These are phyloP conservation scores for Brotula barbata DNA, from an alignment of 2,797 vertebrate genomes.

Conservation along the genomic window DNA sequence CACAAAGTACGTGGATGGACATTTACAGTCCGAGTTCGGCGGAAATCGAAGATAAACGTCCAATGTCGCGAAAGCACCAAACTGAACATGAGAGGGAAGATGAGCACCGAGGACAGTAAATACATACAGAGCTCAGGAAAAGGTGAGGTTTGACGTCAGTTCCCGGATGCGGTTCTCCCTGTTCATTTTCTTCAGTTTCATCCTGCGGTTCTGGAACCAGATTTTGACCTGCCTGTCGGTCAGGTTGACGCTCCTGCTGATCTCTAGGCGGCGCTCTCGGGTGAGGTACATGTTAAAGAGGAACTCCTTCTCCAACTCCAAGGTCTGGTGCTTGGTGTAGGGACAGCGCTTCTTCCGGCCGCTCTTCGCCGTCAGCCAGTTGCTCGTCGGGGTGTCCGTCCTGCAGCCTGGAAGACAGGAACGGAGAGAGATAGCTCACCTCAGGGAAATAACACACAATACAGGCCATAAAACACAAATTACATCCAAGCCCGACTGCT, in stretches of 20 bases:
- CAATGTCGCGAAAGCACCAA: slow-evolving; percentile 63
- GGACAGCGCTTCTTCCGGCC: slow-evolving; percentile 99
- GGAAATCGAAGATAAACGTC: slow-evolving; percentile 69
- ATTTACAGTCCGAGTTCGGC: slow-evolving; percentile 76
- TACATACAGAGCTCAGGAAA: slow-evolving; percentile 86
- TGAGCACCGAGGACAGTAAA: slow-evolving; percentile 15
- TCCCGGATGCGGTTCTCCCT: slow-evolving; percentile 98
- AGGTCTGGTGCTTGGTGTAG: slow-evolving; percentile 99
- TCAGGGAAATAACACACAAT: slow-evolving; percentile 61
- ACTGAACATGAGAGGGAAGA: slow-evolving; percentile 33
- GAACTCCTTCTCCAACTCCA: slow-evolving; percentile 99
- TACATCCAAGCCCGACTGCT: slow-evolving; percentile 36
- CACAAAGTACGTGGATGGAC: slow-evolving; percentile 61
- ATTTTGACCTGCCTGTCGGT: slow-evolving; percentile 99
- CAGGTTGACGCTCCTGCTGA: slow-evolving; percentile 99
- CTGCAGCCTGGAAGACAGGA: slow-evolving; percentile 84
- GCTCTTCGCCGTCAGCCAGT: slow-evolving; percentile 99
- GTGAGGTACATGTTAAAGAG: slow-evolving; percentile 99
- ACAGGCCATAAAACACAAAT: slow-evolving; percentile 38
- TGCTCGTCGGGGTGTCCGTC: slow-evolving; percentile 90
- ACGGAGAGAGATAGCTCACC: slow-evolving; percentile 14
- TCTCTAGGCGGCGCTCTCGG: slow-evolving; percentile 99
- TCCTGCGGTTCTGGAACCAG: slow-evolving; percentile 99
- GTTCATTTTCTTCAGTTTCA: slow-evolving; percentile 99
- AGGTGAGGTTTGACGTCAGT: slow-evolving; percentile 98